Percentiles rank a stretch among this genome's conserved stretches.
Conservation (phyloP, 2,113 vertebrate genomes). For the Gymnobelideus leadbeateri region DNA sequence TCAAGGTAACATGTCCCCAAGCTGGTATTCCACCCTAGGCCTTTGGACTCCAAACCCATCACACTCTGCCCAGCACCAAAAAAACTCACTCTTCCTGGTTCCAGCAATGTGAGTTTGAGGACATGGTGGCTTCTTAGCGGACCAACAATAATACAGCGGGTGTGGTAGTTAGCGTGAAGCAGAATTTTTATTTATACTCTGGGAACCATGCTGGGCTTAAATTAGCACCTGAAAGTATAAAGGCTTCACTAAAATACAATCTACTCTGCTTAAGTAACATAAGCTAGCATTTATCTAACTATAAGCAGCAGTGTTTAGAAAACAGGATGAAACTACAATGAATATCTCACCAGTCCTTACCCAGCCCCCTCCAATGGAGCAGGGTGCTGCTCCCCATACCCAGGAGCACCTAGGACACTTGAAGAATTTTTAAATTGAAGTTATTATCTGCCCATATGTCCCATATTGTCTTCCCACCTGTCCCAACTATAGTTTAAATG, state of each 20-base stretch:
- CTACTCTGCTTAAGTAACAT: slow-evolving; percentile 72
- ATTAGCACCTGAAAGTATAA: slow-evolving; percentile 77
- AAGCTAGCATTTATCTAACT: slow-evolving; percentile 62
- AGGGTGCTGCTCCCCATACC: not conserved
- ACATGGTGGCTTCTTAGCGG: slow-evolving; percentile 63
- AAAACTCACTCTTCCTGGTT: not conserved
- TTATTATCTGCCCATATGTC: slow-evolving; percentile 34
- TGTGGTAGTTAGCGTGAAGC: slow-evolving; percentile 68
- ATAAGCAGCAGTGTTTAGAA: slow-evolving; percentile 52
- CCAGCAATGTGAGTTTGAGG: slow-evolving; percentile 34
- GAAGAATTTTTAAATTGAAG: slow-evolving; percentile 30
- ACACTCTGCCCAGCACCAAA: not conserved
- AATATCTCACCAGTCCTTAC: slow-evolving; percentile 18
- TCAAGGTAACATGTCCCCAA: not conserved
- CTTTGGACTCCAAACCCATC: not conserved
- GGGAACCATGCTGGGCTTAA: slow-evolving; percentile 78
- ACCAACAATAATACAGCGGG: slow-evolving; percentile 39
- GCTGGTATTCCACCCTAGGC: not conserved
- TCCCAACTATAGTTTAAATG: slow-evolving; percentile 38
- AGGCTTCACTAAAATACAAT: slow-evolving; percentile 62
- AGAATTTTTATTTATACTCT: slow-evolving; percentile 74
- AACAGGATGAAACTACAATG: slow-evolving; percentile 33
- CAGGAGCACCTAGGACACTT: slow-evolving; percentile 15
- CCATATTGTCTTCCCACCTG: slow-evolving; percentile 30
- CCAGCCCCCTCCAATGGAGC: not conserved